A percentile compares a stretch with the other conserved stretches of the same genome.
Conservation (phyloP, 1,140 invertebrate species). For the Drosophila ambigua region DNA sequence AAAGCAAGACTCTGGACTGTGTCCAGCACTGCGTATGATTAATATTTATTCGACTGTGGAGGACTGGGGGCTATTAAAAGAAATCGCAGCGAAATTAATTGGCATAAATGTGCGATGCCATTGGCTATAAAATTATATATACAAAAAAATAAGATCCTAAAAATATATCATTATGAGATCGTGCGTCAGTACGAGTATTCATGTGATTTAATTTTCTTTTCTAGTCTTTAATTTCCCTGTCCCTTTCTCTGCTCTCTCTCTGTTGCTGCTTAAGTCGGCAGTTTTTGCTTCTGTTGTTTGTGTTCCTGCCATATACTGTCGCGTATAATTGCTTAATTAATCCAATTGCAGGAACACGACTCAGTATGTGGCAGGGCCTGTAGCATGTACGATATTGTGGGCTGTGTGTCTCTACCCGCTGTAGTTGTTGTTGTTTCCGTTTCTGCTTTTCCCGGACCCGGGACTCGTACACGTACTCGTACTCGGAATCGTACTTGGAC, state of each 20-base stretch:
- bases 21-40: slow-evolving; percentile 35
- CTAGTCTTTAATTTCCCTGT: slow-evolving; percentile 36
- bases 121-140: slow-evolving; percentile 50
- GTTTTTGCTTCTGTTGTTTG: slow-evolving; percentile 20
- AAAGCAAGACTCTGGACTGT: neutral
- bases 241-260: slow-evolving; percentile 7
- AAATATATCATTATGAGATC: slow-evolving; percentile 51
- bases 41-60: slow-evolving; percentile 21
- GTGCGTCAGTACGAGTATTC: slow-evolving; percentile 60
- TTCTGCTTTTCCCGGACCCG: slow-evolving; percentile 23
- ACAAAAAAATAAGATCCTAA: slow-evolving; percentile 44
- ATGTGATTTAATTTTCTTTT: slow-evolving; percentile 48
- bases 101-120: slow-evolving; percentile 63
- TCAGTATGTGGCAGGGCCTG: slow-evolving; percentile 9
- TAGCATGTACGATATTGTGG: neutral
- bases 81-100: slow-evolving; percentile 62
- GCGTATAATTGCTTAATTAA: slow-evolving; percentile 76
- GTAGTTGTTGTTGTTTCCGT: slow-evolving; percentile 39
- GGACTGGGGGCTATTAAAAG: slow-evolving; percentile 49
- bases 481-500: slow-evolving; percentile 17
- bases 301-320: slow-evolving; percentile 24
- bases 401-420: slow-evolving; percentile 57
- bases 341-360: slow-evolving; percentile 69
- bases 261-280: neutral
- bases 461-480: no score